Base-by-base conservation (phyloP, 2,888 invertebrate genomes). In the Habroteleia sp. region DNA sequence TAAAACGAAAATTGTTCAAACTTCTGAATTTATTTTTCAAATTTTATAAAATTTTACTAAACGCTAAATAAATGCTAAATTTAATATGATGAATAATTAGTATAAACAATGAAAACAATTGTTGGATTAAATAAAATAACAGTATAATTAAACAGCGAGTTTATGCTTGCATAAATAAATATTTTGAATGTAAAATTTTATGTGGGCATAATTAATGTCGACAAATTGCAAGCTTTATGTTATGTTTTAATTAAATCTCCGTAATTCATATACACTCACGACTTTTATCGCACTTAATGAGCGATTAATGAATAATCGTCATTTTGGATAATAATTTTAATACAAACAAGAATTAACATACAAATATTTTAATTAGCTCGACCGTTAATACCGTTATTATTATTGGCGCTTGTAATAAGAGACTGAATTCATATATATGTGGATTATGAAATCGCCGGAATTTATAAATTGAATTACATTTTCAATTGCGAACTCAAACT, bases 271-370 rank as follows among this genome's bases (percentile, higher is more conserved):
- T 35, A 35, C 29, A 35, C 52, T 35, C 41, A 23, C 23, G 39
- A 65, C 63, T 52, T 52, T 65, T 52, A 52, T 52, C 42, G 52
- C 42, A 39, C 13, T 44, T 65, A 65, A 65, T 65, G 54, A 65
- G 42, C 41, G 62, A 42, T 65, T 52, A 42, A 44, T 65, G 42
- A 65, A 65, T 65, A 65, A 52, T 41, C 33, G 14, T 33, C 29
- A 31, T 62, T 62, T 62, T 8, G 37, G 20, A 17, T 29, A 50
- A 41, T 52, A 63, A 63, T 63, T 63, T 63, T 41, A 33, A 41
- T 41, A 33, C 33, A 31, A 39, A 7, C 31, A 14, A 3, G 10
- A 23, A 48, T 50, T 50, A 31, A 25, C 16, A 27, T 14, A 35
- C 14, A 29, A 33, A 42, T 50, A 62, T 62, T 39, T 58, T 42